phyloP scores from a whole-genome alignment of 2,888 invertebrate genomes.

The Eremobia ochroleuca region DNA sequence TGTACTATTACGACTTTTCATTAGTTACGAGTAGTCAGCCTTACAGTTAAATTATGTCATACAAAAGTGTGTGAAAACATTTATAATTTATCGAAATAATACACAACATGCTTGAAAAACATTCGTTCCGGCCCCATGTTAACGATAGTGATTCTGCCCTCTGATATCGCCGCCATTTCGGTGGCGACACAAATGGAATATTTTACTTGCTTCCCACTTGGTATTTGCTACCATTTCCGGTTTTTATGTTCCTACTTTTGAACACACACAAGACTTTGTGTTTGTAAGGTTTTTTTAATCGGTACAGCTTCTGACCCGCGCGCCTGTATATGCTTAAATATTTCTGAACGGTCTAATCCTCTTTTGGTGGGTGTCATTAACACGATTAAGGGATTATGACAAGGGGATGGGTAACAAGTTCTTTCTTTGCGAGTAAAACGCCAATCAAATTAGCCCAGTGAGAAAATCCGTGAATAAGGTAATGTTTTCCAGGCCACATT shows the following conservation, averaged over 20 bases:
- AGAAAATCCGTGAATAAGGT: not conserved
- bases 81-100: not conserved
- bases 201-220: slow-evolving; percentile 41
- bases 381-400: slow-evolving; percentile 23
- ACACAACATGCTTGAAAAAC: slow-evolving; percentile 12
- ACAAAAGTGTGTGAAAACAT: not conserved
- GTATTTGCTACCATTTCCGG: slow-evolving; percentile 33
- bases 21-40: not conserved
- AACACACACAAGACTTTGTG: slow-evolving; percentile 4
- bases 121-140: slow-evolving; percentile 27
- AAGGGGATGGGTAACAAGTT: not conserved
- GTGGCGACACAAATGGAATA: slow-evolving; percentile 54
- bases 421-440: slow-evolving; percentile 1
- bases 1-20: not conserved
- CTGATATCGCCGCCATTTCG: slow-evolving; percentile 47
- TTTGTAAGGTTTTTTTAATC: not conserved
- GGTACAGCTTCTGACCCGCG: not conserved
- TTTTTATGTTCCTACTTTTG: slow-evolving; percentile 17
- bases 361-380: slow-evolving; percentile 21
- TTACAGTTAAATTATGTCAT: not conserved
- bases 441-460: not conserved
- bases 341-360: slow-evolving; percentile 2
- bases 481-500: not conserved
- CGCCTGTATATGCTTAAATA: not conserved
- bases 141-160: slow-evolving; percentile 43